Evolutionary conservation across 2,797 vertebrate genomes (phyloP).

Genomic region (Falco novaeseelandiae): DNA sequence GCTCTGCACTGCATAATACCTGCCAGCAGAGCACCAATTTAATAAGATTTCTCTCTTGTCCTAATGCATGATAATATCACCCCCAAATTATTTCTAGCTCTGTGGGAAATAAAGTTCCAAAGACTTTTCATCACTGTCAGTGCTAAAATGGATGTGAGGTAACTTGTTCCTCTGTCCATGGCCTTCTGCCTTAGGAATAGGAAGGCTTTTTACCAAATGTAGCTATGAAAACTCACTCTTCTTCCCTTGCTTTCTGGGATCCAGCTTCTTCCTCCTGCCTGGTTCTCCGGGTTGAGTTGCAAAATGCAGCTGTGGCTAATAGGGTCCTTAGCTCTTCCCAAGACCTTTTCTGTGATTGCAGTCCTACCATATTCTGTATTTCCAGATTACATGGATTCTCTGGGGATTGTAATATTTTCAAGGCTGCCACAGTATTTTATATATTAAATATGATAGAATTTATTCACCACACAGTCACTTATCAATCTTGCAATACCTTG

Average conservation of each 20-base stretch:
- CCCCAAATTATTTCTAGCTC: neutral
- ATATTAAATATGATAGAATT: neutral
- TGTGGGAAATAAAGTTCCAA: neutral
- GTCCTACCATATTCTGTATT: neutral
- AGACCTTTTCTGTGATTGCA: neutral
- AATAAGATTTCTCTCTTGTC: neutral
- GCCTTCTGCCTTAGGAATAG: neutral
- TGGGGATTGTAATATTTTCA: neutral
- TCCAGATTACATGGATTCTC: neutral
- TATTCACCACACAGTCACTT: neutral
- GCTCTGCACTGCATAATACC: neutral
- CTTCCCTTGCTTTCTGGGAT: neutral
- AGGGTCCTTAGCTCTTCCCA: neutral
- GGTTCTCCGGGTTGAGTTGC: neutral
- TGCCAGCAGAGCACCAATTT: neutral
- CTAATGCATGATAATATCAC: neutral
- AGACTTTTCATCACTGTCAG: neutral
- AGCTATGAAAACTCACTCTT: neutral
- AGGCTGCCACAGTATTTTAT: neutral
- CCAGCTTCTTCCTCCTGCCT: neutral
- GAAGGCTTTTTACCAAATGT: neutral
- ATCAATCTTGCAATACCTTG: neutral
- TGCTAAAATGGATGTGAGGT: neutral
- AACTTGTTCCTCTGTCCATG: neutral
- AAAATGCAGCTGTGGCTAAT: neutral